Conservation (phyloP, 1,140 invertebrate species). For the Rhizoglyphus robini region DNA sequence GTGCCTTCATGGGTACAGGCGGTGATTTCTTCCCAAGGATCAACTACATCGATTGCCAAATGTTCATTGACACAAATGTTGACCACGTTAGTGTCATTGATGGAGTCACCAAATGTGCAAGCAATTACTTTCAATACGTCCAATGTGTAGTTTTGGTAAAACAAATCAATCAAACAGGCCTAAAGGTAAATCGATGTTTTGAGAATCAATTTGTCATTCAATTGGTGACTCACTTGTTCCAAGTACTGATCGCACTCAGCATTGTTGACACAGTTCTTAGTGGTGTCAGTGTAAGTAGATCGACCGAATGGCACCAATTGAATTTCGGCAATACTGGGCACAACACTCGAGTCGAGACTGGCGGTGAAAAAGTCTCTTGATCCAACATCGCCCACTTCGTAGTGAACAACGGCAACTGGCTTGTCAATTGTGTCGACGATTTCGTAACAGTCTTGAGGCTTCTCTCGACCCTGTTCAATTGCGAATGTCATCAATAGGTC, state of each 20-base stretch:
- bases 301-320: neutral
- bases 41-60: neutral
- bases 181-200: neutral
- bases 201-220: neutral
- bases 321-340: neutral
- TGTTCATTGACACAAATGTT: neutral
- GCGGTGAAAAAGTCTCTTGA: neutral
- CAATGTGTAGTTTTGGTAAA: neutral
- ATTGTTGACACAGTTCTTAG: neutral
- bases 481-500: too few relatives aligned
- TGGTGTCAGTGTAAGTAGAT: neutral
- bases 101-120: neutral
- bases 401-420: neutral
- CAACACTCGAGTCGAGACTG: neutral
- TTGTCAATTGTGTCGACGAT: neutral
- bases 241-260: neutral
- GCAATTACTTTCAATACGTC: neutral
- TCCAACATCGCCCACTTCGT: neutral
- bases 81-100: neutral
- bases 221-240: neutral
- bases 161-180: neutral
- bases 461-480: conserved; percentile 18
- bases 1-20: neutral
- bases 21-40: neutral
- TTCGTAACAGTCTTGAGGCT: conserved; percentile 14